Conservation (phyloP, 2,888 invertebrate genomes). For the Clostera curtula region DNA sequence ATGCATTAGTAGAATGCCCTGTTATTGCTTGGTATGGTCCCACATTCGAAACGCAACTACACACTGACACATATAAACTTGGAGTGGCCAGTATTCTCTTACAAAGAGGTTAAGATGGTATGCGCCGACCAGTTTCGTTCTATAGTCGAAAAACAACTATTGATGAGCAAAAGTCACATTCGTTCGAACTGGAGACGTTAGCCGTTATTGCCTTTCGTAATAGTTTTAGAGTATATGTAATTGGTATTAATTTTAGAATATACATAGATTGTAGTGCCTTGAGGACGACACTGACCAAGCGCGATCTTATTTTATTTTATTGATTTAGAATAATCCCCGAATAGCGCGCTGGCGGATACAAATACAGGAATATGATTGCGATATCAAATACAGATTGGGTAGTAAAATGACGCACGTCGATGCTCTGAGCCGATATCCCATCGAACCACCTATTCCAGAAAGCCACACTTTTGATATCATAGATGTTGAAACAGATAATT, state of each 20-base stretch:
- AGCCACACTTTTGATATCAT: background rate
- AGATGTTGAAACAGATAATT: slow-evolving; percentile 1
- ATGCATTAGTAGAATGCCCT: background rate
- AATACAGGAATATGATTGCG: slow-evolving; percentile 19
- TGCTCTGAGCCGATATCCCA: slow-evolving; percentile 3
- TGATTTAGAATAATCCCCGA: no score
- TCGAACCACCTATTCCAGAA: background rate
- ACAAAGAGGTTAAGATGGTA: background rate
- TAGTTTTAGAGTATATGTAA: slow-evolving; percentile 9
- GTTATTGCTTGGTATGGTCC: slow-evolving; percentile 2
- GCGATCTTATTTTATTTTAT: no score
- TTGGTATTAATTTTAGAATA: slow-evolving; percentile 12
- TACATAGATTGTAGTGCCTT: slow-evolving; percentile 18
- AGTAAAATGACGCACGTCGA: slow-evolving; percentile 14
- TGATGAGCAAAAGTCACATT: slow-evolving; percentile 1
- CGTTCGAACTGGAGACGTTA: background rate
- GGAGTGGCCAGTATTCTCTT: slow-evolving; percentile 1
- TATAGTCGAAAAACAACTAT: background rate
- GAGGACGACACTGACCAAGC: slow-evolving; percentile 13
- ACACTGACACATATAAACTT: slow-evolving; percentile 3
- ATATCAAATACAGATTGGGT: slow-evolving; percentile 14
- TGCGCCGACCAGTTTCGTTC: background rate
- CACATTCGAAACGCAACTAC: slow-evolving; percentile 1
- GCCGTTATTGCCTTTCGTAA: background rate
- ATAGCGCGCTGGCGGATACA: slow-evolving; percentile 16